Evolutionary conservation across 2,888 invertebrate species (phyloP), one percentile per base, ranked within the genome.

Genomic region (Eupelmus urozonus): DNA sequence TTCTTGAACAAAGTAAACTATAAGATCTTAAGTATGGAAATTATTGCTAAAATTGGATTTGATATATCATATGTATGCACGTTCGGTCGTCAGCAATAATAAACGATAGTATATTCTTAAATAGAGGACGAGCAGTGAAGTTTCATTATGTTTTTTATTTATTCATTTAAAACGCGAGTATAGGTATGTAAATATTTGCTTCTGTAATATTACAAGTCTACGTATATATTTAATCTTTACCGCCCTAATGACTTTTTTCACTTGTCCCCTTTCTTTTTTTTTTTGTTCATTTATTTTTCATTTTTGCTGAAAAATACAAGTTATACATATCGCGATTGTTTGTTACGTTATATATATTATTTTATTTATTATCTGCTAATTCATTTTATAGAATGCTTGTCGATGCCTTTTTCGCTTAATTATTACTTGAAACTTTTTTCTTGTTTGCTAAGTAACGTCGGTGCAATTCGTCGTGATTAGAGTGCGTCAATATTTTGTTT

Each of bases 171-270:
- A 75, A 75, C 62, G 67, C 67, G 65, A 57, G 23, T 75, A 65
- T 20, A 27, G 25, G 55, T 74, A 62, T 62, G 42, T 75, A 67
- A 75, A 75, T 75, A 69, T 75, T 62, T 75, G 67, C 60, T 62
- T 75, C 42, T 74, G 18, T 40, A 74, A 74, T 69, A 69, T 75
- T 75, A 69, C 66, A 75, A 75, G 59, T 51, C 74, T 66, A 67
- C 23, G 40, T 67, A 40, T 60, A 29, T 59, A 13, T 69, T 7
- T 42, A 53, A 65, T 60, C 67, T 51, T 59, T 51, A 49, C 40
- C 59, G 53, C 65, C 27, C 59, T 66, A 45, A 57, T 66, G 59
- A 66, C 34, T 16, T 62, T 34, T 55, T 20, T 34, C 62, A 25
- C 20, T 60, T 49, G 25, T 69, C 34, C 18, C 42, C 18, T 45